These are phyloP conservation scores for Meta bourneti DNA, from an alignment of 2,888 invertebrate species.

Conservation along the genomic window DNA sequence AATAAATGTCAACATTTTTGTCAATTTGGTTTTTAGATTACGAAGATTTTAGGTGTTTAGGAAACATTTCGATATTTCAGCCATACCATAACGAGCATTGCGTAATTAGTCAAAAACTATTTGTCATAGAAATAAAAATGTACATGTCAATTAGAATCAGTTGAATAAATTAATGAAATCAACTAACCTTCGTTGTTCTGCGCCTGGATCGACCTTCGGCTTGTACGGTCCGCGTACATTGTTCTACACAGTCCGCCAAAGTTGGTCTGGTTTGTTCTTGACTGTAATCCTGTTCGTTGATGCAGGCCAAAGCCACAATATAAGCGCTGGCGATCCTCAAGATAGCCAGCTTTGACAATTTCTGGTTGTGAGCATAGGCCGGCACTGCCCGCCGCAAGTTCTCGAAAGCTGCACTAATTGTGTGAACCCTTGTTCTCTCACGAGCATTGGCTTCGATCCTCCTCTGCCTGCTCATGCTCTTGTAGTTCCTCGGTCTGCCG, in stretches of 20 bases:
- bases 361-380: slow-evolving; percentile 94
- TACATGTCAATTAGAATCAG: too few species aligned
- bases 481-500: slow-evolving; percentile 91
- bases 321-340: slow-evolving; percentile 95
- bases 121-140: too few species aligned
- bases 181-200: slow-evolving; percentile 77
- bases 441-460: slow-evolving; percentile 96
- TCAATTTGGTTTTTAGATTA: too few species aligned
- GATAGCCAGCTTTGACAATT: slow-evolving; percentile 94
- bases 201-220: slow-evolving; percentile 93
- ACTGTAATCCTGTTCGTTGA: slow-evolving; percentile 87
- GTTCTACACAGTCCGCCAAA: slow-evolving; percentile 89
- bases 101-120: too few species aligned
- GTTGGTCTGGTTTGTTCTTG: slow-evolving; percentile 85
- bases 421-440: slow-evolving; percentile 95
- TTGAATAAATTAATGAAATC: neutral
- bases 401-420: slow-evolving; percentile 97
- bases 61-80: too few species aligned
- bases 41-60: too few species aligned
- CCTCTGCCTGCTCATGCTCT: slow-evolving; percentile 96
- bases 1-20: too few species aligned
- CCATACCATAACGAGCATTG: too few species aligned
- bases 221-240: slow-evolving; percentile 94
- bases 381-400: slow-evolving; percentile 91
- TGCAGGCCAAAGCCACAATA: slow-evolving; percentile 90